A percentile compares a stretch with the other conserved stretches of the same genome.
These are phyloP conservation scores for Malacosoma neustria DNA, from an alignment of 2,888 invertebrate genomes.

Conservation along the genomic window DNA sequence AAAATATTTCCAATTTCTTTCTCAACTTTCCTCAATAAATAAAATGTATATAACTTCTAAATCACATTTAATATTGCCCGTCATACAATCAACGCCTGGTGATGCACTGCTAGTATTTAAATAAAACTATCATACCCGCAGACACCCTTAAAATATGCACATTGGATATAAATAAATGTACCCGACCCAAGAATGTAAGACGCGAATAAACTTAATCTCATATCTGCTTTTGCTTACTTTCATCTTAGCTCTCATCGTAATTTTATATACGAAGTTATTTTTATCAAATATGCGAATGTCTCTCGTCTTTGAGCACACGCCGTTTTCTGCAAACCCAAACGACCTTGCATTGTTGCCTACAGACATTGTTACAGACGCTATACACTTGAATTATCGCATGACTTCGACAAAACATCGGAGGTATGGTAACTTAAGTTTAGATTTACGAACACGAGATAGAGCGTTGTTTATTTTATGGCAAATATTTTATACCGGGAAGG, in stretches of 20 bases:
- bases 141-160: slow-evolving; percentile 39
- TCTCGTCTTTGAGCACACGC: slow-evolving; percentile 18
- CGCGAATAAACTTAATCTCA: slow-evolving; percentile 32
- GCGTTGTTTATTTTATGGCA: slow-evolving; percentile 12
- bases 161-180: slow-evolving; percentile 48
- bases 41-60: no score
- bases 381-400: slow-evolving; percentile 26
- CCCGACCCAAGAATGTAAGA: slow-evolving; percentile 41
- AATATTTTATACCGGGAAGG: slow-evolving; percentile 19
- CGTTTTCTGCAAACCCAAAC: slow-evolving; percentile 31
- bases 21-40: no score
- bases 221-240: slow-evolving; percentile 32
- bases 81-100: no score
- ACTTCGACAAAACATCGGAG: slow-evolving; percentile 20
- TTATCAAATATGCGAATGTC: slow-evolving; percentile 14
- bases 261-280: slow-evolving; percentile 11
- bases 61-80: no score
- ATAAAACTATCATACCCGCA: slow-evolving; percentile 46
- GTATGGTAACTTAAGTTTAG: slow-evolving; percentile 9
- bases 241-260: slow-evolving; percentile 9
- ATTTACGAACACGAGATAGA: slow-evolving; percentile 6
- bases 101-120: no score
- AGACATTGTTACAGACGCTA: slow-evolving; percentile 24
- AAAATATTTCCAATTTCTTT: no score
- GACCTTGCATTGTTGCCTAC: slow-evolving; percentile 52